phyloP scores from a whole-genome alignment of 2,888 invertebrate genomes.

The Drosophila austrosaltans region DNA sequence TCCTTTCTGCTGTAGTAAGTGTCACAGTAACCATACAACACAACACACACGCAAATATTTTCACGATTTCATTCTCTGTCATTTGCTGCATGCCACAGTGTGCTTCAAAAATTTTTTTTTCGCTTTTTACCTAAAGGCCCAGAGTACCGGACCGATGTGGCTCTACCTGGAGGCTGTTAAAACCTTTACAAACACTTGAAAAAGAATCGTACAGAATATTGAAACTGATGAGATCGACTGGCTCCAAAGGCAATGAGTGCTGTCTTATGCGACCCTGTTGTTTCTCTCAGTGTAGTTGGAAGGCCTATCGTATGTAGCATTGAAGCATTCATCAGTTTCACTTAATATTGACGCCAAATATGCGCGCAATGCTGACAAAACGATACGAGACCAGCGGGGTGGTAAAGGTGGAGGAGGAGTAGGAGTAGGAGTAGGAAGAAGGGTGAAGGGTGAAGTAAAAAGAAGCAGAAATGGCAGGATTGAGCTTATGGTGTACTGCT shows the following conservation, averaged over 20 bases:
- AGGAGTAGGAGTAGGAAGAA: neutral
- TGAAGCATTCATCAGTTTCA: constrained; percentile 81
- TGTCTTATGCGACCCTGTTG: neutral
- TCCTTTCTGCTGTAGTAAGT: constrained; percentile 48
- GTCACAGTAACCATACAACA: constrained; percentile 80
- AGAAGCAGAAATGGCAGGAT: constrained; percentile 48
- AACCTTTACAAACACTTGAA: constrained; percentile 17
- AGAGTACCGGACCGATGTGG: constrained; percentile 34
- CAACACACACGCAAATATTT: constrained; percentile 83
- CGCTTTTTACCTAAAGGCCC: constrained; percentile 38
- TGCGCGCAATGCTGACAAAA: constrained; percentile 82
- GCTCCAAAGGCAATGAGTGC: neutral
- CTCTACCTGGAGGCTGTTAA: constrained; percentile 44
- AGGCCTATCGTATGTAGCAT: constrained; percentile 49
- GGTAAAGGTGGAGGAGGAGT: constrained; percentile 18
- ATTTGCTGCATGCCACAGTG: constrained; percentile 83
- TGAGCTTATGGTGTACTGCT: neutral
- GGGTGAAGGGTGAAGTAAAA: constrained; percentile 10
- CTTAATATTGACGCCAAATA: constrained; percentile 84
- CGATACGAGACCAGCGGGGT: constrained; percentile 70
- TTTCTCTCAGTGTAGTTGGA: constrained; percentile 29
- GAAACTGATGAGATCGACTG: neutral
- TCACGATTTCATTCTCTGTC: constrained; percentile 83
- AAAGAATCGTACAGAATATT: constrained; percentile 15
- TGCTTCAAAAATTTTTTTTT: constrained; percentile 80